Percentiles rank a stretch among this genome's conserved stretches.
Conservation (phyloP, 2,113 vertebrate species). For the Ceyx cyanopectus region DNA sequence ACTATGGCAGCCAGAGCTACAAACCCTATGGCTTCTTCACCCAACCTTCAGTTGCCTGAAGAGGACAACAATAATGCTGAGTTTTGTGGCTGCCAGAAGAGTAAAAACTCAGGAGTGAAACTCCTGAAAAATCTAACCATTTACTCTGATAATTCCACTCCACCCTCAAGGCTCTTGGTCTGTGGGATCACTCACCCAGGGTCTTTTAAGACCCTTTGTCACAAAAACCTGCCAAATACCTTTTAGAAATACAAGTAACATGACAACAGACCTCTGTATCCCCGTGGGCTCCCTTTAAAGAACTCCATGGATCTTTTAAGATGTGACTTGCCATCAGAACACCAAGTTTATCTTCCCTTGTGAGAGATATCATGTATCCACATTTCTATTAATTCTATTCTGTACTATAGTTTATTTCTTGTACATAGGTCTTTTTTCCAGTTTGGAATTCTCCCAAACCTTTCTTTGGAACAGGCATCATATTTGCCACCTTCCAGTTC, state of each 20-base stretch:
- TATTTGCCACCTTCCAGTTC: not conserved
- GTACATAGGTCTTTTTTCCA: not conserved
- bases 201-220: not conserved
- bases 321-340: not conserved
- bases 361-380: not conserved
- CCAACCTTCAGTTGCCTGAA: not conserved
- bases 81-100: rapidly evolving
- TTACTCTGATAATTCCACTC: not conserved
- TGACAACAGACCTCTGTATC: not conserved
- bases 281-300: not conserved
- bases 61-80: not conserved
- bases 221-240: not conserved
- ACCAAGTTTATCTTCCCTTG: not conserved
- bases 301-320: not conserved
- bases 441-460: not conserved
- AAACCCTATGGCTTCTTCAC: not conserved
- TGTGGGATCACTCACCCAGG: not conserved
- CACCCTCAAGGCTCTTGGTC: not conserved
- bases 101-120: not conserved
- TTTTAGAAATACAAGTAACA: not conserved
- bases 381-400: not conserved
- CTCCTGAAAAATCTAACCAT: not conserved
- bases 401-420: not conserved
- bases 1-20: not conserved
- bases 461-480: not conserved